Base-by-base conservation (phyloP, 2,113 vertebrate species). In the Silurus meridionalis region DNA sequence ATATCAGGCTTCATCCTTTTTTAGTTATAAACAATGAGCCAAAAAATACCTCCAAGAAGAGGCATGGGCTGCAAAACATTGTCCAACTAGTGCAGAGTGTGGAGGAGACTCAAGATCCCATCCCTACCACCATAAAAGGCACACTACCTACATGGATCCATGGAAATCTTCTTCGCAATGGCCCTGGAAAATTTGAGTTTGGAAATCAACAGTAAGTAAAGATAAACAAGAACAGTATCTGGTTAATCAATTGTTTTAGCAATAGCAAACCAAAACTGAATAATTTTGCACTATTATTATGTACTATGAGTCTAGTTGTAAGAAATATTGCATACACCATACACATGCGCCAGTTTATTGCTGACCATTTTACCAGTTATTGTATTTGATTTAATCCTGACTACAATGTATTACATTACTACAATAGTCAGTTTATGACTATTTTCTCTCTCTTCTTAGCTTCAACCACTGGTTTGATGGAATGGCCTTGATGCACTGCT, bases 401-500 rank as follows among this genome's bases (percentile, higher is more conserved):
- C 28, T 37, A 37, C 28, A 37, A 37, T 2, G 28, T 37, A 37
- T 37, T 37, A 37, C 28, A 37, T 37, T 37, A 37, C 28, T 37
- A 37, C 28, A 8, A 9, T 48, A 72, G 71, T 1, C 3, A 53
- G 8, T 77, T 77, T 53, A 25, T 55, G 48, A 52, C 48, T 52
- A 75, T 75, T 77, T 53, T 1, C 46, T 6, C 50, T 67, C 2
- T 87, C 0, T 69, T 3, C 28, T 61, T 87, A 99, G 97, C 15
- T 99, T 92, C 83, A 97, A 95, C 92, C 98, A 99, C 82, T 98
- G 97, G 97, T 99, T 99, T 90, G 97, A 99, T 72, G 97, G 98
- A 82, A 98, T 98, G 97, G 97, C 97, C 23, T 92, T 99, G 91
- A 86, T 99, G 87, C 97, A 99, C 92, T 94, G 96, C 75, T 99